phyloP scores from a whole-genome alignment of 2,888 invertebrate species.

The Drosophila monieri region DNA sequence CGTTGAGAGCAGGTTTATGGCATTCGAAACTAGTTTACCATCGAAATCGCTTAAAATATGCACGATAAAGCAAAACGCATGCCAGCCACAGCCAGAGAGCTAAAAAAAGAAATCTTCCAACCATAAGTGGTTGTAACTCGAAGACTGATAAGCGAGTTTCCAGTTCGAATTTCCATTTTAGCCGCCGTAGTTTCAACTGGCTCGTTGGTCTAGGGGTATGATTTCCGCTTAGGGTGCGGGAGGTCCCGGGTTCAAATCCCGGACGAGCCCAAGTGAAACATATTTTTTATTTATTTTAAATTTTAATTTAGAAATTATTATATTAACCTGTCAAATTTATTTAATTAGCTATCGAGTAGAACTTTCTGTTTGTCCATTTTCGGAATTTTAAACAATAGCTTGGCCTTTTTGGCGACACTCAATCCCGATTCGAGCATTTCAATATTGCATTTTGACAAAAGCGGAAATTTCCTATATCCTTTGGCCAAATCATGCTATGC shows the following conservation, averaged over 20 bases:
- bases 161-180: conserved; percentile 1
- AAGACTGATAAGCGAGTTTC: not conserved
- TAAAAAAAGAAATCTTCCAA: not conserved
- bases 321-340: not conserved
- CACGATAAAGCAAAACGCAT: not conserved
- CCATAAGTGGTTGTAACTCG: not conserved
- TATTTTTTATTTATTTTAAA: not conserved
- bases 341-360: not conserved
- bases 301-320: not conserved
- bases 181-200: conserved; percentile 40
- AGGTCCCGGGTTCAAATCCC: conserved; percentile 85
- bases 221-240: conserved; percentile 84
- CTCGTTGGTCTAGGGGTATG: conserved; percentile 84
- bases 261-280: conserved; percentile 83
- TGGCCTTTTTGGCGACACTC: conserved; percentile 7
- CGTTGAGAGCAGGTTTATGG: conserved; percentile 11
- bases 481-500: conserved; percentile 21
- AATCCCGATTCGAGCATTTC: conserved; percentile 16
- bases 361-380: not conserved
- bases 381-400: not conserved
- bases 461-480: conserved; percentile 37
- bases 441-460: conserved; percentile 34
- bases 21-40: conserved; percentile 15
- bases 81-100: not conserved
- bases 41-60: not conserved